Conservation (phyloP, 2,888 invertebrate species). For the Melitaea athalia region DNA sequence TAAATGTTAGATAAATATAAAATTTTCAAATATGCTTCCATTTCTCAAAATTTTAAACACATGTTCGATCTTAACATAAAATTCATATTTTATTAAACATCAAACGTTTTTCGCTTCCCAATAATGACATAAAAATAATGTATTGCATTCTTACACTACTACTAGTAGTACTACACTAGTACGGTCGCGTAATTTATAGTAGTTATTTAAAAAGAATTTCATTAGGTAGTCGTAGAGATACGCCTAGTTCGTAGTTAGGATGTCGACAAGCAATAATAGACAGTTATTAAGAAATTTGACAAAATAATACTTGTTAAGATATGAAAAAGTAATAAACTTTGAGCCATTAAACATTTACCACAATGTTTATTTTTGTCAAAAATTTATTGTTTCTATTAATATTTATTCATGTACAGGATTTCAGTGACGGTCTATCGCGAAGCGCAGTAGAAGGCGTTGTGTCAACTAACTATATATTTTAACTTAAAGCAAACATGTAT, state of each 20-base stretch:
- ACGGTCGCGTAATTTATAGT: slow-evolving; percentile 1
- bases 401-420: neutral
- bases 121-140: neutral
- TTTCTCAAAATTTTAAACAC: neutral
- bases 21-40: neutral
- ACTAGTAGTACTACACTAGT: neutral
- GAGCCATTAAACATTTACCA: slow-evolving; percentile 10
- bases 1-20: neutral
- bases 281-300: slow-evolving; percentile 64
- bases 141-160: slow-evolving; percentile 2
- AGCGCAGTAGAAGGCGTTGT: too few species aligned
- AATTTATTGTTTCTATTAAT: slow-evolving; percentile 39
- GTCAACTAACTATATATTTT: too few species aligned
- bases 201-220: slow-evolving; percentile 1
- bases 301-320: slow-evolving; percentile 34
- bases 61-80: neutral
- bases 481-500: too few species aligned
- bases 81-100: neutral
- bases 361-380: slow-evolving; percentile 63
- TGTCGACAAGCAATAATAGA: slow-evolving; percentile 77
- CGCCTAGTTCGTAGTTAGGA: slow-evolving; percentile 59
- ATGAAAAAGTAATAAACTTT: neutral
- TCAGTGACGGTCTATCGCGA: neutral
- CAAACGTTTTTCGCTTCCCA: slow-evolving; percentile 2
- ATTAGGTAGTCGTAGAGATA: slow-evolving; percentile 18